phyloP scores from a whole-genome alignment of 2,888 invertebrate genomes.

The Pherbina coryleti region DNA sequence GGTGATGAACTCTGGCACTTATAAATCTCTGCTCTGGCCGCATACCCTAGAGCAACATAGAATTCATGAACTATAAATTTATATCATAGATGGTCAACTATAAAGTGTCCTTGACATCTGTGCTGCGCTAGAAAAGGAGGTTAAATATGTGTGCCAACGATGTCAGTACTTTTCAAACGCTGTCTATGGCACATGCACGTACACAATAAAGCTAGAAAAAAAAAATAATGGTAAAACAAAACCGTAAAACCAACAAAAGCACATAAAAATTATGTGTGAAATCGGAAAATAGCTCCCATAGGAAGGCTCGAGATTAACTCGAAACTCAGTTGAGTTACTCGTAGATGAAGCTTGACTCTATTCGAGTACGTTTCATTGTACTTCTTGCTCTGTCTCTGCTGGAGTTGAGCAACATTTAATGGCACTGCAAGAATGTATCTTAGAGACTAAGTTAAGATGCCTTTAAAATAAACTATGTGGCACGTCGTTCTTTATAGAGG shows the following conservation, averaged over 20 bases:
- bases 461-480: slow-evolving; percentile 5
- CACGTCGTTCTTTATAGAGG: background rate
- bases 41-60: background rate
- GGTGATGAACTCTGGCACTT: background rate
- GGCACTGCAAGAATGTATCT: slow-evolving; percentile 18
- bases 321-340: background rate
- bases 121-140: background rate
- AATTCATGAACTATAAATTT: slow-evolving; percentile 1
- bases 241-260: background rate
- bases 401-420: background rate
- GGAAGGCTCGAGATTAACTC: slow-evolving; percentile 54
- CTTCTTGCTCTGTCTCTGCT: background rate
- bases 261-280: slow-evolving; percentile 45
- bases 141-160: slow-evolving; percentile 8
- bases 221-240: background rate
- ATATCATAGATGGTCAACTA: background rate
- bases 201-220: background rate
- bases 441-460: slow-evolving; percentile 9
- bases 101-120: background rate
- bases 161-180: too few species aligned
- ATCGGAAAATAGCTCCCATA: slow-evolving; percentile 56
- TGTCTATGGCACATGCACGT: background rate
- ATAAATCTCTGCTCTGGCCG: background rate
- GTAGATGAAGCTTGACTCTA: background rate
- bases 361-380: background rate